phyloP scores from a whole-genome alignment of 2,797 vertebrate species.

The Helarctos malayanus region DNA sequence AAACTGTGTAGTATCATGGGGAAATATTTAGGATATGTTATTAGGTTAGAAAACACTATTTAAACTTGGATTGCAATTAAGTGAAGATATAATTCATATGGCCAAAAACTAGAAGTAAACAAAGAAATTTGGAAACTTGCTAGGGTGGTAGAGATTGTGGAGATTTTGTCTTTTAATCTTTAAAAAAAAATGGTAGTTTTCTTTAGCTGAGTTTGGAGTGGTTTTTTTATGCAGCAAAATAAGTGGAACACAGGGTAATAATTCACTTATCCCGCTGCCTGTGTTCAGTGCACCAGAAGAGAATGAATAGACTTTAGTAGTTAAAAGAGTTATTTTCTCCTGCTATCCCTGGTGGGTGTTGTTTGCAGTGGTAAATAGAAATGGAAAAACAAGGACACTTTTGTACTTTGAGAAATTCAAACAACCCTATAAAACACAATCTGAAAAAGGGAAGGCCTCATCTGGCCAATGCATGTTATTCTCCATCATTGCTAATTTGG shows the following conservation, averaged over 20 bases:
- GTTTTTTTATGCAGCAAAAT: not conserved
- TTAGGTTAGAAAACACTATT: not conserved
- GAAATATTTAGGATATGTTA: not conserved
- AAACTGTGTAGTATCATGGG: not conserved
- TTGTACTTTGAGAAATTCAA: not conserved
- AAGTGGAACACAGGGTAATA: not conserved
- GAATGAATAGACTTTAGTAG: not conserved
- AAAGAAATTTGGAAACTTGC: not conserved
- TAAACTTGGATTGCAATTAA: not conserved
- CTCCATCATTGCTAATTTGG: not conserved
- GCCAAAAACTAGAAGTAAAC: not conserved
- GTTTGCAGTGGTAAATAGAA: not conserved
- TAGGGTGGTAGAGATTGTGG: not conserved
- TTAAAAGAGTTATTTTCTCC: not conserved
- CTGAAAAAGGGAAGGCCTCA: not conserved
- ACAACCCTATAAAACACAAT: not conserved
- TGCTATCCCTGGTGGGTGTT: not conserved
- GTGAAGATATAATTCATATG: not conserved
- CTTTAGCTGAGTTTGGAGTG: not conserved
- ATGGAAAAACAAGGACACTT: not conserved
- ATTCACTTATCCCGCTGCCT: not conserved
- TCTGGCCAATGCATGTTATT: not conserved
- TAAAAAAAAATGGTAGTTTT: not conserved
- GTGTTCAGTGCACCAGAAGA: not conserved
- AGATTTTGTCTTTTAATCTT: not conserved